Percentiles rank a stretch among this genome's conserved stretches.
These are phyloP conservation scores for Cacatua alba DNA, from an alignment of 2,113 vertebrate genomes.

Conservation along the genomic window DNA sequence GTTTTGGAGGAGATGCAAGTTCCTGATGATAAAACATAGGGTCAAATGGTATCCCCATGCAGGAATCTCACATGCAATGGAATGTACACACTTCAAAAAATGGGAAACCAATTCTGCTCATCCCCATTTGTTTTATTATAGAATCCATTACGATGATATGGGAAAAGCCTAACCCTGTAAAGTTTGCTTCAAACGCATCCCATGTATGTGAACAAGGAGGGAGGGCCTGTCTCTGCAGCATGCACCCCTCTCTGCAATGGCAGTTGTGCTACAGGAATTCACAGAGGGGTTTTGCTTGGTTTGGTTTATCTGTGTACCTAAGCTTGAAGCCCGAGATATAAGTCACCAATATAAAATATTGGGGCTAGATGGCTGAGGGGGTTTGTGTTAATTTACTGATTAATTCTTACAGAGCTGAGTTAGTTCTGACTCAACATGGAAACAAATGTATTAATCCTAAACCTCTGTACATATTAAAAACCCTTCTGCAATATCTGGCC, in stretches of 20 bases:
- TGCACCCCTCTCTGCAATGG: not conserved
- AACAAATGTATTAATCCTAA: not conserved
- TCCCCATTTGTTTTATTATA: not conserved
- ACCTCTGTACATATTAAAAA: not conserved
- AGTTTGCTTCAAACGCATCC: not conserved
- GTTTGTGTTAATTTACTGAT: not conserved
- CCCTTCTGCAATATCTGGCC: not conserved
- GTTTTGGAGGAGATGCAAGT: not conserved
- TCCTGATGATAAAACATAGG: not conserved
- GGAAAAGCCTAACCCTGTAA: not conserved
- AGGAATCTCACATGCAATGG: accelerated
- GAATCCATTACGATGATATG: accelerated
- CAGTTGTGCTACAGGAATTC: not conserved
- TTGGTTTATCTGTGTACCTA: not conserved
- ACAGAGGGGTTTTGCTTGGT: not conserved
- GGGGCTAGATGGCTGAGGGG: not conserved
- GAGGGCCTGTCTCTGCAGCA: not conserved
- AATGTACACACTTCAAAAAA: not conserved
- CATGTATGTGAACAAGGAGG: not conserved
- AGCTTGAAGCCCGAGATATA: not conserved
- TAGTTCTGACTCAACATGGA: not conserved
- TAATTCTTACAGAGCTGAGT: not conserved
- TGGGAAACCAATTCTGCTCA: not conserved
- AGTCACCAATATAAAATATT: not conserved
- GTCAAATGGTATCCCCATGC: not conserved